A percentile compares a stretch with the other conserved stretches of the same genome.
Evolutionary conservation across 2,113 vertebrate genomes (phyloP).

Genomic region (Ophthalmotilapia sp.): DNA sequence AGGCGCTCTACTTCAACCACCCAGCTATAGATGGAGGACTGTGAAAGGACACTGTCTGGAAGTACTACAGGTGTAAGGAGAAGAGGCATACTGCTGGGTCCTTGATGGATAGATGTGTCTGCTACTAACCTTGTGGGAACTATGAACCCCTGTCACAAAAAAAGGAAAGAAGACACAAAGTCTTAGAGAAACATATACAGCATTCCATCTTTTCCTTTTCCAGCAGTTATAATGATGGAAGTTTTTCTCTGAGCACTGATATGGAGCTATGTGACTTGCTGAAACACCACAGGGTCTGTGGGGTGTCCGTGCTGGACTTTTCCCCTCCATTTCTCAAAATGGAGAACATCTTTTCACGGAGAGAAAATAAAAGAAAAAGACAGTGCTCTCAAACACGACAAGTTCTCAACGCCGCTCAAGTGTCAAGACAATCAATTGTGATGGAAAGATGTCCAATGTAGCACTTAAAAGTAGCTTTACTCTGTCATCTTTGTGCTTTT

Average conservation of each 20-base stretch:
- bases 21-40: conserved; percentile 64
- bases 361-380: not conserved
- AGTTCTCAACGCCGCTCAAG: not conserved
- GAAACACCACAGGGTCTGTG: conserved; percentile 68
- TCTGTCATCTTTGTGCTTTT: not conserved
- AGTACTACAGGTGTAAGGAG: not conserved
- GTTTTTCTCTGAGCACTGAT: conserved; percentile 5
- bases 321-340: not conserved
- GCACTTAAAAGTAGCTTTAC: conserved; percentile 52
- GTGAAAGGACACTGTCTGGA: conserved; percentile 72
- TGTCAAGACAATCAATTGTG: not conserved
- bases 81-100: not conserved
- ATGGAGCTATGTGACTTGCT: conserved; percentile 47
- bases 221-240: not conserved
- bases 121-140: not conserved
- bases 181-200: not conserved
- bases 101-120: not conserved
- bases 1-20: conserved; percentile 36
- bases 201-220: not conserved
- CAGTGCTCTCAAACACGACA: not conserved
- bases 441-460: conserved; percentile 28
- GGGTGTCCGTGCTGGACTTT: conserved; percentile 44
- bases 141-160: not conserved
- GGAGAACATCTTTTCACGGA: conserved; percentile 7
- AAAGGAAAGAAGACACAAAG: not conserved